Evolutionary conservation across 2,888 invertebrate species (phyloP), one percentile per base, ranked within the genome.

Genomic region (Catocala fraxini): DNA sequence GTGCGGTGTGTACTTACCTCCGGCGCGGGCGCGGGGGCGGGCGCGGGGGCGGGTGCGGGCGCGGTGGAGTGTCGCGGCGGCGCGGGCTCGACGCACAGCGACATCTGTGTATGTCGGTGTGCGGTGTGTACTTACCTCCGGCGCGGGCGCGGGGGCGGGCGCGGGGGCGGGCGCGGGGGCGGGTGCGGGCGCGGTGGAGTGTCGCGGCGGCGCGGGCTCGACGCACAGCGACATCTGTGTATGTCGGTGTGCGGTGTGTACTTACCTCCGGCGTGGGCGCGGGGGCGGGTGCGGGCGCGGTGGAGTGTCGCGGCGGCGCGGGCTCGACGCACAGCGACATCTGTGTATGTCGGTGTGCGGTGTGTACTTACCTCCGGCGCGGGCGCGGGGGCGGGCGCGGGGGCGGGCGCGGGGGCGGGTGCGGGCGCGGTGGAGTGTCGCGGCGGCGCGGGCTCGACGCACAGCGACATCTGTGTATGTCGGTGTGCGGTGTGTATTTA

Each of bases 371-470:
- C 42, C 72, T 5, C 79, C 80, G 42, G 42, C 42, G 3, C 42
- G 6, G n/a, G n/a, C n/a, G n/a, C n/a, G n/a, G n/a, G n/a, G n/a
- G n/a, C n/a, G n/a, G n/a, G n/a, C n/a, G n/a, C n/a, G n/a, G n/a
- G n/a, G n/a, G n/a, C n/a, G n/a, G 42, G 42, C 42, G 15, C 15
- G 15, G 15, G 15, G 15, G 15, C 15, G 15, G 15, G 15, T 15
- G 15, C 15, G 15, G 42, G 42, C 42, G 42, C 42, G 42, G 4
- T 42, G 42, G n/a, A 53, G 81, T 80, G 45, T 79, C 86, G 48
- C 84, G 83, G 83, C 59, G 83, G 83, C 63, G 83, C 83, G 34
- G 79, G 80, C 74, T 84, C 83, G n/a, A 84, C 83, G 53, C 56
- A 56, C 56, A 84, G 35, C 35, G 35, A 35, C 35, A 35, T 35